These are phyloP conservation scores for Biston betularia DNA, from an alignment of 2,888 invertebrate species.

Conservation along the genomic window DNA sequence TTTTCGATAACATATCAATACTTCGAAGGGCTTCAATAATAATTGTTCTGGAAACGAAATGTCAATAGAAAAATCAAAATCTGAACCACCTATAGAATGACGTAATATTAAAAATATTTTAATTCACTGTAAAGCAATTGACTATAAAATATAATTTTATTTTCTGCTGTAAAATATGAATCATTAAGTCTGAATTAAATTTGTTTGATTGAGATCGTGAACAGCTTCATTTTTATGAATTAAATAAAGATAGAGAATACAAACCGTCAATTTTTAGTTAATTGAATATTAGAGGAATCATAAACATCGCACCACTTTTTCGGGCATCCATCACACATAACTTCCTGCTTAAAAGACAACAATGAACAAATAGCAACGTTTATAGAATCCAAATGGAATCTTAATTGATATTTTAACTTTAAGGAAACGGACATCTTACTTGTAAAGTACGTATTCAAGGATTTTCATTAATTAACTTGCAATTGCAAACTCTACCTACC, in stretches of 20 bases:
- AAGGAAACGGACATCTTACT: slow-evolving; percentile 9
- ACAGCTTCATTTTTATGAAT: too few relatives aligned
- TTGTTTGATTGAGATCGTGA: too few relatives aligned
- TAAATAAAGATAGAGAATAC: too few relatives aligned
- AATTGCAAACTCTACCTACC: background rate
- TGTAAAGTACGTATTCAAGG: slow-evolving; percentile 5
- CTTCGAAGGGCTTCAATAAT: background rate
- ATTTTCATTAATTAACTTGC: background rate
- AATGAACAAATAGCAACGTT: background rate
- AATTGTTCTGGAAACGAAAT: background rate
- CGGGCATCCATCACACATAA: background rate
- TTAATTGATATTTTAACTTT: slow-evolving; percentile 7
- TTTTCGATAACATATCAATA: background rate
- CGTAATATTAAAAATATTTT: too few relatives aligned
- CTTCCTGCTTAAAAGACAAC: background rate
- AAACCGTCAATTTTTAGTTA: too few relatives aligned
- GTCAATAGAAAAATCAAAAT: too few relatives aligned
- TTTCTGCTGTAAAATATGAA: too few relatives aligned
- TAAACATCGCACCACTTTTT: background rate
- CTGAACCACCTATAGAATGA: too few relatives aligned
- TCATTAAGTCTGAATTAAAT: too few relatives aligned
- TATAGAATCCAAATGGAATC: slow-evolving; percentile 7
- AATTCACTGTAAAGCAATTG: too few relatives aligned
- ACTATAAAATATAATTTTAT: too few relatives aligned
- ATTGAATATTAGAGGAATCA: background rate